A percentile compares a stretch with the other conserved stretches of the same genome.
Conservation (phyloP, 2,797 vertebrate genomes). For the Hozukius guyotensis region DNA sequence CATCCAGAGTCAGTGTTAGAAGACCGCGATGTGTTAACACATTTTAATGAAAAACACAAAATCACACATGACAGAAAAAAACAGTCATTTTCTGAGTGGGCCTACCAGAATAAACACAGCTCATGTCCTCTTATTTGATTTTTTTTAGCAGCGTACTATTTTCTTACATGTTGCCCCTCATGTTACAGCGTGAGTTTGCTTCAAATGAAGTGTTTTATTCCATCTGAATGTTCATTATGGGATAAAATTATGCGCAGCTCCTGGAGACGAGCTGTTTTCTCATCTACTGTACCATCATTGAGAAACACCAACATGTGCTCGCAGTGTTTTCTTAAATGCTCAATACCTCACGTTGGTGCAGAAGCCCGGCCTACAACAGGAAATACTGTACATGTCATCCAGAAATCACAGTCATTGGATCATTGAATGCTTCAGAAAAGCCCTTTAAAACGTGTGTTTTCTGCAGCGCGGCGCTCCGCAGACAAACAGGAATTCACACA, state of each 20-base stretch:
- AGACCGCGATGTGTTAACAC: not conserved
- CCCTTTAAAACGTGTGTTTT: conserved; percentile 44
- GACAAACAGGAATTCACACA: conserved; percentile 12
- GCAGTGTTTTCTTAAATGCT: not conserved
- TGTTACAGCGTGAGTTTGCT: not conserved
- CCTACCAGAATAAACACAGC: not conserved
- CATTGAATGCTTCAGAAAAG: conserved; percentile 40
- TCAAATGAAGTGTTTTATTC: not conserved
- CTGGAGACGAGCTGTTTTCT: not conserved
- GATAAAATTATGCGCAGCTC: not conserved
- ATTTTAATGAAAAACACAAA: not conserved
- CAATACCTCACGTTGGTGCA: not conserved
- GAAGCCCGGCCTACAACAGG: not conserved
- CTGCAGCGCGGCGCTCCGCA: not conserved
- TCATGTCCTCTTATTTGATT: not conserved
- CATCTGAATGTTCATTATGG: not conserved
- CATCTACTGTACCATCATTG: not conserved
- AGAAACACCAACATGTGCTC: not conserved
- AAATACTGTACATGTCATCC: not conserved
- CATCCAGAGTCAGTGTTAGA: not conserved
- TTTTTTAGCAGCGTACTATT: not conserved
- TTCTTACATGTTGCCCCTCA: not conserved
- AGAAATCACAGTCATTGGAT: conserved; percentile 12
- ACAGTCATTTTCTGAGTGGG: not conserved
- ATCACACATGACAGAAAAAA: not conserved